Percentiles rank a stretch among this genome's conserved stretches.
Evolutionary conservation across 1,140 invertebrate genomes (phyloP).

Genomic region (Meloidogyne chitwoodi): DNA sequence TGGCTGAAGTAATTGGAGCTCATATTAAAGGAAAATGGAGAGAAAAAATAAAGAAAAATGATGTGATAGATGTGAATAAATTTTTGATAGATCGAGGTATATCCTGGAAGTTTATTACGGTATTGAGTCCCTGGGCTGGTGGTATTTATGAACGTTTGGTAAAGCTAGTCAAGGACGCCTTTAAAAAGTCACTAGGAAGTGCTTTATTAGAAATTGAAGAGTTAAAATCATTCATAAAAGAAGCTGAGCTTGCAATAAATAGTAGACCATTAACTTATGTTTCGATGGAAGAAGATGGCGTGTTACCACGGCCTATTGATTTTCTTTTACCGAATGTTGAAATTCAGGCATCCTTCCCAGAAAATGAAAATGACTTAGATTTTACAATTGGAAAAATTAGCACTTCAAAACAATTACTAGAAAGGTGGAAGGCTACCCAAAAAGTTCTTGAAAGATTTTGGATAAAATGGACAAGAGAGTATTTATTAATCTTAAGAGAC

Average conservation of each 20-base stretch:
- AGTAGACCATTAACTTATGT: background rate
- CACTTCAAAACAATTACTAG: background rate
- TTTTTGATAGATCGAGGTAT: background rate
- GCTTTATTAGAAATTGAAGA: background rate
- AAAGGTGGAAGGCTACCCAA: background rate
- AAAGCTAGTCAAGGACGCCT: background rate
- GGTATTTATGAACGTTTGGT: background rate
- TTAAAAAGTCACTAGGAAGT: background rate
- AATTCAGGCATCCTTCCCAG: background rate
- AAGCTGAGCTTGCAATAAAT: background rate
- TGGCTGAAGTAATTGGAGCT: constrained; percentile 14
- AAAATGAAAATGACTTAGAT: no score
- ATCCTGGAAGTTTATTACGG: background rate
- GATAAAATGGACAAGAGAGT: background rate
- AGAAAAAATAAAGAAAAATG: background rate
- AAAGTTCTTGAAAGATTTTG: background rate
- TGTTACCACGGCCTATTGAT: background rate
- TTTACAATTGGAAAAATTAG: no score
- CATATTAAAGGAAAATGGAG: background rate
- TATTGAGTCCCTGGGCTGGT: background rate
- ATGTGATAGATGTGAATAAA: background rate
- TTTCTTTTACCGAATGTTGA: background rate
- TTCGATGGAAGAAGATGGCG: background rate
- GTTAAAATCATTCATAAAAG: background rate
- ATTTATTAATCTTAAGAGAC: background rate